Conservation (phyloP, 2,888 invertebrate species). For the Cybosia mesomella region DNA sequence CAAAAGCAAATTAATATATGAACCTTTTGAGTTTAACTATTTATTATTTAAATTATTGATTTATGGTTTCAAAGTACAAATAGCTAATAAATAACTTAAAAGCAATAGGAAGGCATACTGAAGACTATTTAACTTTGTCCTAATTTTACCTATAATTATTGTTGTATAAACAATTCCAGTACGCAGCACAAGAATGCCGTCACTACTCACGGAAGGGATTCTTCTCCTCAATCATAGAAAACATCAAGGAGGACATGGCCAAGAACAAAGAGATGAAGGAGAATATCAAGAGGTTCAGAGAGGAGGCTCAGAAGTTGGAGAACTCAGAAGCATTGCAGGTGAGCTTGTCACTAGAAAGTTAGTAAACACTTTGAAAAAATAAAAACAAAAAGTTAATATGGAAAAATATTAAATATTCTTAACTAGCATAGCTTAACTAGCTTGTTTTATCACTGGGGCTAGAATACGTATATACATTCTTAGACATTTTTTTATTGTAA, state of each 20-base stretch:
- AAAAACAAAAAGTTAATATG: no score
- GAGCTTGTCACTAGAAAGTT: background rate
- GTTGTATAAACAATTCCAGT: conserved; percentile 53
- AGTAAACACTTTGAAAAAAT: no score
- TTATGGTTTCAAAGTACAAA: no score
- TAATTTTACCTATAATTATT: background rate
- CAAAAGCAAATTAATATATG: no score
- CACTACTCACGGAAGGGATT: conserved; percentile 89
- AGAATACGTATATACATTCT: no score
- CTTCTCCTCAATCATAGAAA: conserved; percentile 95
- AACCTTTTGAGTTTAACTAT: no score
- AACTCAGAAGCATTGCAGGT: conserved; percentile 97
- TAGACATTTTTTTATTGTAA: no score
- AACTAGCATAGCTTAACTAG: no score
- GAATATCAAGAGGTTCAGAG: conserved; percentile 96
- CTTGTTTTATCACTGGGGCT: no score
- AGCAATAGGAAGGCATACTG: background rate
- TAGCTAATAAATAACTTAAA: no score
- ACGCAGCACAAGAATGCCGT: conserved; percentile 73
- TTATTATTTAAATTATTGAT: no score
- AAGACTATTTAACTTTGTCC: background rate
- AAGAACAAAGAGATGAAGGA: conserved; percentile 99
- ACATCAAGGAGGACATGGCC: conserved; percentile 96
- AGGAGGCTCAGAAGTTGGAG: conserved; percentile 98
- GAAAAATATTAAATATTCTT: no score